Base-by-base conservation (phyloP, 92 coral and sea anemone species). In the Parazoanthus swiftii region DNA sequence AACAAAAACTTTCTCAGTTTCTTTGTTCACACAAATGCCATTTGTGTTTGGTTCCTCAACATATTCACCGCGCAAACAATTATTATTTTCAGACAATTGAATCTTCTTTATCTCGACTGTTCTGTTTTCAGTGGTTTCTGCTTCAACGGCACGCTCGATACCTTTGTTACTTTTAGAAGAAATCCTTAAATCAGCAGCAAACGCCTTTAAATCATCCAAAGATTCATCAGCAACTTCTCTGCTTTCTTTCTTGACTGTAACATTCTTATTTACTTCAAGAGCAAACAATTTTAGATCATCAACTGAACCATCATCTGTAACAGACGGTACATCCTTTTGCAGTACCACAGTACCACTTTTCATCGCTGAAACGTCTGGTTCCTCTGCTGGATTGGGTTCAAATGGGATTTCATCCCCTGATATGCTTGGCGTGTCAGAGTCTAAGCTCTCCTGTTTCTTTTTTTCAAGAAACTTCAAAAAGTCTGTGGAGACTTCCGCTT, bases 331-430 rank as follows among this genome's bases (percentile, higher is more conserved):
- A 42, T 83, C 77, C 37, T 67, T 44, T 77, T 83, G 44, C 13
- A 77, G 50, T 83, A 66, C 35, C 63, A 33, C 67, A 26, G 21
- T 15, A 68, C 2, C 13, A 83, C 7, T 70, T n/a, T 67, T 25
- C 25, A 68, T 11, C 50, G 77, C 63, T 82, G 65, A 26, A 25
- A 83, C 3, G 15, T 25, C 59, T 46, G 36, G 21, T 77, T 83
- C 77, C 42, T 83, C 86, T 66, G 76, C 36, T 15, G 36, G 39
- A 50, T 43, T 83, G 29, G 86, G 59, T 26, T 83, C 86, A 43
- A 83, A 83, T 21, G 79, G 87, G 68, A 84, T 84, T 84, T 84
- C 87, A 25, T 84, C 87, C 15, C 77, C 87, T 25, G 87, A 84
- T 4, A 46, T 78, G 79, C 46, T 71, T 11, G 68, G 78, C 48